These are phyloP conservation scores for Sycophaga agraensis DNA, from an alignment of 1,140 invertebrate genomes.

Conservation along the genomic window DNA sequence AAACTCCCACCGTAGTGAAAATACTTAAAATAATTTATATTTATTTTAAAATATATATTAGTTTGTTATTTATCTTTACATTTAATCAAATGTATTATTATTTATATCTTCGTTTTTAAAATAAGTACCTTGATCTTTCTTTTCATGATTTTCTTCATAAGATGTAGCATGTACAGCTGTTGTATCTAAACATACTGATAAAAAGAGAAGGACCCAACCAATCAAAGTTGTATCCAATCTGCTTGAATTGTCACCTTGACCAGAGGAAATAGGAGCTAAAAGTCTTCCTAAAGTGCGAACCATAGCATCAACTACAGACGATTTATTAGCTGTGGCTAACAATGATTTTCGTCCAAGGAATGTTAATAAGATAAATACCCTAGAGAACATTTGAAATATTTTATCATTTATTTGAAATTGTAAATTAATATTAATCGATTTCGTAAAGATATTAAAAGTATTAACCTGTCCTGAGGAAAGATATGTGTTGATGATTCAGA, in stretches of 20 bases:
- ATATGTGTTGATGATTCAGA: conserved; percentile 74
- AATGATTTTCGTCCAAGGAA: conserved; percentile 84
- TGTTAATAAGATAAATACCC: conserved; percentile 83
- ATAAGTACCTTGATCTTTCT: conserved; percentile 51
- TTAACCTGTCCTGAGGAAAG: conserved; percentile 82
- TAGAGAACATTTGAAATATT: conserved; percentile 45
- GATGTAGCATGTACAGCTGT: conserved; percentile 39
- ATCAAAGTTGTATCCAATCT: conserved; percentile 62
- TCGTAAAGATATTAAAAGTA: not conserved
- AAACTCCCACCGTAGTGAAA: conserved; percentile 74
- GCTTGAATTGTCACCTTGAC: conserved; percentile 44
- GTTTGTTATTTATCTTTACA: not conserved
- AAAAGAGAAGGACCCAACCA: conserved; percentile 77
- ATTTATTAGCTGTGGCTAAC: conserved; percentile 62
- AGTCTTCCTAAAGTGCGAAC: conserved; percentile 62
- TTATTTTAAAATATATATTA: not conserved
- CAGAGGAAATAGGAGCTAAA: conserved; percentile 58
- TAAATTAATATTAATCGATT: not conserved
- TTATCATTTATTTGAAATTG: not conserved
- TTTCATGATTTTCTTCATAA: conserved; percentile 48
- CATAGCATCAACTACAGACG: conserved; percentile 66
- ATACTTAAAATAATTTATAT: conserved; percentile 39
- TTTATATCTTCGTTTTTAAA: not conserved
- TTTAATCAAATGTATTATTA: not conserved
- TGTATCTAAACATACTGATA: conserved; percentile 74